Evolutionary conservation across 2,797 vertebrate species (phyloP).

Genomic region (Lophotriccus pileatus): DNA sequence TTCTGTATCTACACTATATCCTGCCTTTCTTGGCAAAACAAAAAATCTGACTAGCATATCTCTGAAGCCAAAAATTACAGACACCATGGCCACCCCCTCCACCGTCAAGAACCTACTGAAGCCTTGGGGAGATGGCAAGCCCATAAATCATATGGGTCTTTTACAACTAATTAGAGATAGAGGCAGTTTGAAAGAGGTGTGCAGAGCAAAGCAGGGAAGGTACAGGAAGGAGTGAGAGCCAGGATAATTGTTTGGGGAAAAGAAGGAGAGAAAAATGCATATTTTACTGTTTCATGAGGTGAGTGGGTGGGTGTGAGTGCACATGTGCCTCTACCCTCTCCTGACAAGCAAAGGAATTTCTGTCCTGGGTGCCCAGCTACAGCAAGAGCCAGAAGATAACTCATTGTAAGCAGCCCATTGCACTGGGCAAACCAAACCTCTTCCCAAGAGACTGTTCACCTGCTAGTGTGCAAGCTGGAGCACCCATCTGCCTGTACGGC

Average conservation of each 20-base stretch:
- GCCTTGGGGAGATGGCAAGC: background rate
- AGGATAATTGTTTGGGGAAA: background rate
- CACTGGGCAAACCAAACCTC: background rate
- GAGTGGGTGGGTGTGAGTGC: background rate
- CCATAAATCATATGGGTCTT: background rate
- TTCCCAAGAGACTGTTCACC: background rate
- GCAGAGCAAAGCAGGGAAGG: background rate
- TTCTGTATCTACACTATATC: background rate
- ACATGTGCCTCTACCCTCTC: background rate
- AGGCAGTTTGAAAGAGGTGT: background rate
- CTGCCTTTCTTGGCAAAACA: background rate
- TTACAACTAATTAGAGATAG: background rate
- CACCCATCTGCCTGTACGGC: background rate
- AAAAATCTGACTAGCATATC: background rate
- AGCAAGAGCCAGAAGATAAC: background rate
- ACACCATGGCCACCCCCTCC: background rate
- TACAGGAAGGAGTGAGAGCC: background rate
- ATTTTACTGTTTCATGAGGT: background rate
- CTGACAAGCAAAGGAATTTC: background rate
- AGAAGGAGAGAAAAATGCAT: background rate
- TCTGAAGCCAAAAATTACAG: background rate
- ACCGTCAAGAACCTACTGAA: background rate
- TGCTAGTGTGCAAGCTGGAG: background rate
- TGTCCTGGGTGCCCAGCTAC: background rate
- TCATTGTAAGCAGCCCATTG: background rate